Conservation (phyloP, 2,888 invertebrate genomes). For the Pseudococcus longispinus region DNA sequence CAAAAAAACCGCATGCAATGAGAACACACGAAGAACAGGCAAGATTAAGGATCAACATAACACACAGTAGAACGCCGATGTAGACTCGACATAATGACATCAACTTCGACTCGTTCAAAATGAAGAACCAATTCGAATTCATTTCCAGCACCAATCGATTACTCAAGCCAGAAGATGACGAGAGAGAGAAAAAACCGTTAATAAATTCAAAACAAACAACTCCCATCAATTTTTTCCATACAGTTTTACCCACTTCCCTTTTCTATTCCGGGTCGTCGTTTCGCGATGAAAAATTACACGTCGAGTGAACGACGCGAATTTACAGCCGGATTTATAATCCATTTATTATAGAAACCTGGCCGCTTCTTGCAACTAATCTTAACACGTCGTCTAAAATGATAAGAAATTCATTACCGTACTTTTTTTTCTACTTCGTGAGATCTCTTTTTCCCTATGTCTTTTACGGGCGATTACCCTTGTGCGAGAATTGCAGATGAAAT, state of each 20-base stretch:
- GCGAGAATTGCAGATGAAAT: not conserved
- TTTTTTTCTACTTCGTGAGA: not conserved
- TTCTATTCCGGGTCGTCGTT: not conserved
- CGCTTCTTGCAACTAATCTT: not conserved
- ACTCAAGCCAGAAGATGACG: not conserved
- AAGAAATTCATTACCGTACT: constrained; percentile 7
- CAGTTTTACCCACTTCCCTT: not conserved
- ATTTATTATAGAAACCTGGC: constrained; percentile 8
- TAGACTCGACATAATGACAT: not conserved
- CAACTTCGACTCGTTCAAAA: not conserved
- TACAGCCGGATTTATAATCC: constrained; percentile 24
- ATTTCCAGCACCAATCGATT: not conserved
- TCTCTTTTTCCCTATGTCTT: not conserved
- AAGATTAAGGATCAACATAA: constrained; percentile 14
- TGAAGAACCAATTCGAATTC: not conserved
- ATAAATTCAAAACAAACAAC: constrained; percentile 19
- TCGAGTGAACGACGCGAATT: constrained; percentile 13
- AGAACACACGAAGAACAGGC: constrained; percentile 12
- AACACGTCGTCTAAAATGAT: constrained; percentile 10
- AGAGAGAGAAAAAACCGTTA: not conserved
- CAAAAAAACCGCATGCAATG: not conserved
- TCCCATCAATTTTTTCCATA: not conserved
- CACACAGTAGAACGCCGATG: not conserved
- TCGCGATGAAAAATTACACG: constrained; percentile 15
- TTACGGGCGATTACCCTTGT: not conserved